Evolutionary conservation across 2,113 vertebrate genomes (phyloP), one percentile per base, ranked within the genome.

Genomic region (Narcine bancroftii): DNA sequence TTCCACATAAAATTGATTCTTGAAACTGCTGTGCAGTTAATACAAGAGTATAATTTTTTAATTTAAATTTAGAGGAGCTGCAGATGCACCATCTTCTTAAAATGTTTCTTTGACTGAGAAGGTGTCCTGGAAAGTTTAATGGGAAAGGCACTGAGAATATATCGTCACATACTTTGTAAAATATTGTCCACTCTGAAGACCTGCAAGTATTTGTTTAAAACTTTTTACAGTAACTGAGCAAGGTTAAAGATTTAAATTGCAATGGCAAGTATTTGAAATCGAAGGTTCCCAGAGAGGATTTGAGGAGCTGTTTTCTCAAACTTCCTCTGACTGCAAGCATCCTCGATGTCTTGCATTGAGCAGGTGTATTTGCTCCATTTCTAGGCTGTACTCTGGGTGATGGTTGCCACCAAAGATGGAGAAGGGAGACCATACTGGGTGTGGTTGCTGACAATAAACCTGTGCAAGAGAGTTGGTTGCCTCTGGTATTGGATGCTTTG

Each of bases 11-110:
- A 69, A 91, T 69, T 69, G 36, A 91, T 91, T 69, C 63, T 91
- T 91, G 63, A 69, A 69, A 69, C 89, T 91, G 89, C 89, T 91
- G 89, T 91, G 89, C 89, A 69, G 89, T 69, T 65, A 91, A 91
- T 91, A 69, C 47, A 91, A 26, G 42, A 69, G 24, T 69, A 87
- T 87, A 69, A 26, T 91, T 91, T 56, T 87, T 45, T 91, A 9
- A 69, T 66, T 69, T 45, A 29, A 45, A 65, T 19, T 29, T 66
- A 10, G 36, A 91, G 39, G n/a, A 63, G 45, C 87, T 91, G 63
- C 36, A 65, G 87, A 42, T 69, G 10, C 39, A 91, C 60, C 60
- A 39, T 45, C 65, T 66, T 45, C 36, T 56, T 56, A 60, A 69
- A 66, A 53, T 7, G 53, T 63, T 66, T 6, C 63, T 91, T 91